Percentiles rank a stretch among this genome's conserved stretches.
These are phyloP conservation scores for Cyrtorhinus lividipennis DNA, from an alignment of 1,140 invertebrate genomes.

Conservation along the genomic window DNA sequence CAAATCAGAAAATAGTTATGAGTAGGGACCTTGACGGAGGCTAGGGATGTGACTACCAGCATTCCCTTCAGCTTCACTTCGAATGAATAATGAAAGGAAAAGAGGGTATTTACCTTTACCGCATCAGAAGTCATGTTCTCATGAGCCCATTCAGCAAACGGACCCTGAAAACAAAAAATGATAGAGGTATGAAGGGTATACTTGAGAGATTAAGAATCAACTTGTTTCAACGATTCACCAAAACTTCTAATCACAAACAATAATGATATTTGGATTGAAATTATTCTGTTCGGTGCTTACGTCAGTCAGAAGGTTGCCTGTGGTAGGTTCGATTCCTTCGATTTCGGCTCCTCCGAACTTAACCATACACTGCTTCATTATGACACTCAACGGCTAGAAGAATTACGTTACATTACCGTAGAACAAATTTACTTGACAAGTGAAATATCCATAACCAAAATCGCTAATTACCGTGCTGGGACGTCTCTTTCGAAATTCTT, in stretches of 20 bases:
- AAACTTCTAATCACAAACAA: neutral
- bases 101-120: too few species aligned
- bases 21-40: too few species aligned
- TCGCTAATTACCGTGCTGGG: neutral
- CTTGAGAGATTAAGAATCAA: too few species aligned
- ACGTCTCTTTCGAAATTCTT: slow-evolving; percentile 4
- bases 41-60: too few species aligned
- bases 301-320: slow-evolving; percentile 12
- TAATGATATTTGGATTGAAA: neutral
- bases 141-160: slow-evolving; percentile 4
- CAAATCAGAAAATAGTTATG: too few species aligned
- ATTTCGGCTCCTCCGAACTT: slow-evolving; percentile 18
- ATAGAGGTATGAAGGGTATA: neutral
- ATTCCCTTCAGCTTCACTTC: too few species aligned
- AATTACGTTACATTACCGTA: too few species aligned
- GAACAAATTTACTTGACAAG: too few species aligned
- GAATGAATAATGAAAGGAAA: too few species aligned
- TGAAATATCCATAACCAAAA: too few species aligned
- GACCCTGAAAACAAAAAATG: neutral
- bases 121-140: neutral
- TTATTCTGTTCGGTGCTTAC: neutral
- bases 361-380: slow-evolving; percentile 17
- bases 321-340: slow-evolving; percentile 14
- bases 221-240: too few species aligned
- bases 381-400: slow-evolving; percentile 34